phyloP scores from a whole-genome alignment of 2,888 invertebrate genomes.

The Drosophila barbarae region DNA sequence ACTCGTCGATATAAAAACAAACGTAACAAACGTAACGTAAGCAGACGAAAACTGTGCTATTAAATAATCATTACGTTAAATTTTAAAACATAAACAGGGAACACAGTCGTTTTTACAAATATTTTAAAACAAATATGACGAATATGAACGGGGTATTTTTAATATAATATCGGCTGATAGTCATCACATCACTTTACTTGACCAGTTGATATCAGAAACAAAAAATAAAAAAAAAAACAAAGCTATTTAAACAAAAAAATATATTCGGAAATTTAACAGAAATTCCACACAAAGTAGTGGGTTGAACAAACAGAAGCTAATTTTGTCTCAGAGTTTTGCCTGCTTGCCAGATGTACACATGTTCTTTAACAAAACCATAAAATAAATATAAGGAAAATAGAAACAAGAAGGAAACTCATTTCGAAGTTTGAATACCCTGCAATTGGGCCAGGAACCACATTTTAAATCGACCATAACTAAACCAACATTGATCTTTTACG shows the following conservation, averaged over 20 bases:
- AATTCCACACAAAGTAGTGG: background rate
- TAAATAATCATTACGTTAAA: too few relatives aligned
- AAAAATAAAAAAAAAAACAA: background rate
- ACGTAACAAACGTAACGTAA: too few relatives aligned
- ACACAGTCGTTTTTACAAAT: too few relatives aligned
- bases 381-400: background rate
- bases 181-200: background rate
- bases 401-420: background rate
- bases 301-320: background rate
- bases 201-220: background rate
- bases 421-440: too few relatives aligned
- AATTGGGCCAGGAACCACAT: too few relatives aligned
- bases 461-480: too few relatives aligned
- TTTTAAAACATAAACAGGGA: too few relatives aligned
- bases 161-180: background rate
- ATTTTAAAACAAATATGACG: too few relatives aligned
- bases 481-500: too few relatives aligned
- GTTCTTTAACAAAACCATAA: background rate
- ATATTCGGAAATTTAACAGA: background rate
- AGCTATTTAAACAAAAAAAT: background rate
- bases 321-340: background rate
- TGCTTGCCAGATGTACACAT: background rate
- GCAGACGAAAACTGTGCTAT: too few relatives aligned
- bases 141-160: too few relatives aligned
- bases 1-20: too few relatives aligned